phyloP scores from a whole-genome alignment of 2,113 vertebrate genomes.

The Spermophilus dauricus region DNA sequence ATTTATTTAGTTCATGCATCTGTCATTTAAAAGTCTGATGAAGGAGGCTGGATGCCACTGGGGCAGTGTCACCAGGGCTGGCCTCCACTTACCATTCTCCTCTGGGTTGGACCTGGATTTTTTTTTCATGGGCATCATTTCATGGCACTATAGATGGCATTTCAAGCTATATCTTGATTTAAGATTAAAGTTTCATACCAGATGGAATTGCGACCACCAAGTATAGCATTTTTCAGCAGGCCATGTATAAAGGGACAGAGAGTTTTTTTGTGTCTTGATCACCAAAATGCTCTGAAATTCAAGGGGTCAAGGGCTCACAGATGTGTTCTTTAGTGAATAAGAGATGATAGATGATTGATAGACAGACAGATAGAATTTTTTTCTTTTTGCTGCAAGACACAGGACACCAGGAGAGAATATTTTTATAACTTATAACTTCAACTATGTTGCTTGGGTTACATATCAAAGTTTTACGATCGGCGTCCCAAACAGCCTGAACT shows the following conservation, averaged over 20 bases:
- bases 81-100: background rate
- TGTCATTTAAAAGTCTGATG: background rate
- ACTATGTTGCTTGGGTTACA: background rate
- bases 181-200: background rate
- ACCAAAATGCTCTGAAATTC: background rate
- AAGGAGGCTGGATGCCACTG: background rate
- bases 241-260: background rate
- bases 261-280: background rate
- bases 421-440: background rate
- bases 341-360: too few relatives aligned
- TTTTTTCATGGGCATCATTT: background rate
- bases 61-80: background rate
- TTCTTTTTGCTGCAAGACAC: background rate
- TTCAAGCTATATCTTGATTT: constrained; percentile 36
- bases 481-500: background rate
- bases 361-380: too few relatives aligned
- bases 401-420: background rate
- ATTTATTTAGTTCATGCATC: background rate
- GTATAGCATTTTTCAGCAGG: background rate
- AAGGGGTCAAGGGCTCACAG: background rate
- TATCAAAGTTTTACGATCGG: background rate
- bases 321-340: background rate
- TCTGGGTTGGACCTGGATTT: background rate
- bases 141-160: background rate
- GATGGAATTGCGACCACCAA: background rate